A percentile compares a stretch with the other conserved stretches of the same genome.
phyloP scores from a whole-genome alignment of 2,113 vertebrate genomes.

The Larimichthys polyactis region DNA sequence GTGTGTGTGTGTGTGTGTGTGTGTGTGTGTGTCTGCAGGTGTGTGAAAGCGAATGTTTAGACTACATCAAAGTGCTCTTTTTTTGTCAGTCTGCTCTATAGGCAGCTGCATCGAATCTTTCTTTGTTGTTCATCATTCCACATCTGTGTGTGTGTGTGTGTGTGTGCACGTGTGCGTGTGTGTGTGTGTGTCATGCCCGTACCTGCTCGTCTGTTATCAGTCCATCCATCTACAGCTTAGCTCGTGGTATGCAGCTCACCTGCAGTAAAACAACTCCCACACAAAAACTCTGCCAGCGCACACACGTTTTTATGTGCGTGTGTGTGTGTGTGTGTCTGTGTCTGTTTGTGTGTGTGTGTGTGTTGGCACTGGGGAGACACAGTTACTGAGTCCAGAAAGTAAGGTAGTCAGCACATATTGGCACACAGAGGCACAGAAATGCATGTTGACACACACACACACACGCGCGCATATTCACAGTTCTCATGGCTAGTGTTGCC shows the following conservation, averaged over 20 bases:
- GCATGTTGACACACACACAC: not conserved
- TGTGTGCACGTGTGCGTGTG: slow-evolving; percentile 45
- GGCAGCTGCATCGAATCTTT: slow-evolving; percentile 52
- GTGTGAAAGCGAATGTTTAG: slow-evolving; percentile 44
- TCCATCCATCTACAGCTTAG: slow-evolving; percentile 49
- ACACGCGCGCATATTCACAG: slow-evolving; percentile 17
- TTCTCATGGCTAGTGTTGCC: slow-evolving; percentile 34
- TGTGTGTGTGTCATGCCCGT: slow-evolving; percentile 36
- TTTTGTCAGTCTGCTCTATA: slow-evolving; percentile 23
- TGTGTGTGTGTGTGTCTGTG: slow-evolving; percentile 19
- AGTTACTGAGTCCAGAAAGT: slow-evolving; percentile 24
- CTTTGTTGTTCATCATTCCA: slow-evolving; percentile 25
- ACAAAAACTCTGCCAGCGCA: slow-evolving; percentile 44
- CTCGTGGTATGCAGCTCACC: slow-evolving; percentile 70
- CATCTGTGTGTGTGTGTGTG: slow-evolving; percentile 37
- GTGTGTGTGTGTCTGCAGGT: slow-evolving; percentile 42
- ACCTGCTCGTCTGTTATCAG: slow-evolving; percentile 69
- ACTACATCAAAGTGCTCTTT: slow-evolving; percentile 53
- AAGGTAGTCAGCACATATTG: slow-evolving; percentile 43
- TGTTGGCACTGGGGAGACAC: slow-evolving; percentile 10
- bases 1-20: slow-evolving; percentile 40
- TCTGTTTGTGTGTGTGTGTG: not conserved
- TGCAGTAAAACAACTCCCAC: slow-evolving; percentile 55
- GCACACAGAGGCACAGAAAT: slow-evolving; percentile 20
- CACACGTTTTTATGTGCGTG: not conserved